Evolutionary conservation across 2,888 invertebrate species (phyloP).

Genomic region (Ashinkailepas kermadecensis): DNA sequence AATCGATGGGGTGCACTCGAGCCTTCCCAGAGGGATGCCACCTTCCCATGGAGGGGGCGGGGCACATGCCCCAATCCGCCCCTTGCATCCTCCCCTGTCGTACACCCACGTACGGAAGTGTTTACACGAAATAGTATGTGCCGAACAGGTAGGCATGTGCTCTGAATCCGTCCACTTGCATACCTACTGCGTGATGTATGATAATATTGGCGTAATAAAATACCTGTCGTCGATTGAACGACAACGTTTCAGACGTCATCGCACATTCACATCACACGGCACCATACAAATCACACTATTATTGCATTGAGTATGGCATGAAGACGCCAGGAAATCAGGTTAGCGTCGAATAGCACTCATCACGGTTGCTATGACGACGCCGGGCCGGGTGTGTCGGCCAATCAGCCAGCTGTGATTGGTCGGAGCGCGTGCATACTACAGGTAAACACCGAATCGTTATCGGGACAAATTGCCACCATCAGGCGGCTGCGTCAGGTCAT

Average conservation of each 20-base stretch:
- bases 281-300: slow-evolving; percentile 13
- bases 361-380: not conserved
- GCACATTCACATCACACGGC: not conserved
- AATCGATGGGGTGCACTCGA: too few species aligned
- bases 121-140: too few species aligned
- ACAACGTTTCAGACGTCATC: not conserved
- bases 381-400: not conserved
- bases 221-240: not conserved
- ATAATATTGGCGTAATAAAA: too few species aligned
- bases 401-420: not conserved
- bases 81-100: too few species aligned
- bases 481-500: not conserved
- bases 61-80: too few species aligned
- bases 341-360: slow-evolving; percentile 17
- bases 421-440: not conserved
- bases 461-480: not conserved
- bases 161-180: too few species aligned
- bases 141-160: too few species aligned
- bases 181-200: too few species aligned
- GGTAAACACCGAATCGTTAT: slow-evolving; percentile 14
- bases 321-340: not conserved
- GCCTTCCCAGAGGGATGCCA: too few species aligned
- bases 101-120: too few species aligned
- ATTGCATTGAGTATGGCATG: slow-evolving; percentile 7
- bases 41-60: too few species aligned